phyloP scores from a whole-genome alignment of 2,113 vertebrate genomes.

The Cnemophilus loriae region DNA sequence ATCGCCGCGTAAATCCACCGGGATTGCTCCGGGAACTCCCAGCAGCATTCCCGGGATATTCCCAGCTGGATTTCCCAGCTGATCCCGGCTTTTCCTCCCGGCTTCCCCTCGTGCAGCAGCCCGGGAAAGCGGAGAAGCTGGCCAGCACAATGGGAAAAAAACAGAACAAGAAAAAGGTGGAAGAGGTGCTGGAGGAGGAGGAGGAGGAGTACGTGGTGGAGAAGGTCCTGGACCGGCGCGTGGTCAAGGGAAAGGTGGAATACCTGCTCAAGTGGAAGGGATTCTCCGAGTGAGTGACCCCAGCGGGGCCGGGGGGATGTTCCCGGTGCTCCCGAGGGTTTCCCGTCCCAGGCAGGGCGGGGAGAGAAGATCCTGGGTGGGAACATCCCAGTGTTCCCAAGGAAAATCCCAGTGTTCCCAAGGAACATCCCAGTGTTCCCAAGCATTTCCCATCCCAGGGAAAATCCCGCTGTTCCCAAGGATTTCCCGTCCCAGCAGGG shows the following conservation, averaged over 20 bases:
- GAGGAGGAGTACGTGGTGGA: slow-evolving; percentile 98
- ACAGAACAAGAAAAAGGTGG: slow-evolving; percentile 94
- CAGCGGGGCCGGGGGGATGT: neutral
- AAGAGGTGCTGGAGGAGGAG: slow-evolving; percentile 91
- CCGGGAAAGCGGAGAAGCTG: slow-evolving; percentile 77
- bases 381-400: neutral
- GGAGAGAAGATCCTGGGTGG: too few relatives aligned
- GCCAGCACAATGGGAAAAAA: slow-evolving; percentile 86
- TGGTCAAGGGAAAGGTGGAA: slow-evolving; percentile 93
- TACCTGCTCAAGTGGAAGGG: slow-evolving; percentile 99
- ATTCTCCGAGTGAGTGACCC: slow-evolving; percentile 86
- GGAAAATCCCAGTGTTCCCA: neutral
- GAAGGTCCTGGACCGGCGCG: slow-evolving; percentile 90
- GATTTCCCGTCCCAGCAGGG: neutral
- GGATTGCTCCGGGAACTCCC: fast-evolving
- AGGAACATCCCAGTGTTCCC: neutral
- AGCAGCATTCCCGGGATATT: fast-evolving
- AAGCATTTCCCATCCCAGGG: too few relatives aligned
- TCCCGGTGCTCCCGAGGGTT: too few relatives aligned
- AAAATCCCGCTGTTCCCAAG: neutral
- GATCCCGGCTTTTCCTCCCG: neutral
- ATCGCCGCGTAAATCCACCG: fast-evolving
- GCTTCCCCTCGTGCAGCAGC: slow-evolving; percentile 45
- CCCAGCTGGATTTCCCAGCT: neutral
- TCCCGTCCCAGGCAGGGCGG: too few relatives aligned